A percentile compares a stretch with the other conserved stretches of the same genome.
Conservation (phyloP, 2,113 vertebrate species). For the Tauraco erythrolophus region DNA sequence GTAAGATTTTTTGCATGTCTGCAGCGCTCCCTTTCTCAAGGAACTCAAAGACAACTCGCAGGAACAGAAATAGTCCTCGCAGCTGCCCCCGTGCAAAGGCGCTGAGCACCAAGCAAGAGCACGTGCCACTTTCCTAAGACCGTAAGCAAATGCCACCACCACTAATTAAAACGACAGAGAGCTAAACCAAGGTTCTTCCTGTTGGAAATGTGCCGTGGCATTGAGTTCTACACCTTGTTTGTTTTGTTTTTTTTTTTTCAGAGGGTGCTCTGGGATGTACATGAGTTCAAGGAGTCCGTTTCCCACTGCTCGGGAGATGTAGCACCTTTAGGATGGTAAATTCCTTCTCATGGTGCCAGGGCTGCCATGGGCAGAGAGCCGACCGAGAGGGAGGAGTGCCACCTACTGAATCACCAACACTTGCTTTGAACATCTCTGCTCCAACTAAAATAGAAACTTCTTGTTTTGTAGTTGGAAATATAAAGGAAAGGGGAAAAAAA, state of each 20-base stretch:
- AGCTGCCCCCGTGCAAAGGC: not conserved
- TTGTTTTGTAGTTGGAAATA: slow-evolving; percentile 37
- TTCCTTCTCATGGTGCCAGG: rapidly evolving
- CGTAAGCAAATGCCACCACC: rapidly evolving
- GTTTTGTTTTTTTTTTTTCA: not conserved
- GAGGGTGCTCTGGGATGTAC: not conserved
- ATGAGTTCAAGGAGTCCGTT: rapidly evolving
- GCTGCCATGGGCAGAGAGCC: not conserved
- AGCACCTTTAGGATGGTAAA: not conserved
- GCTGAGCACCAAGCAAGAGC: not conserved
- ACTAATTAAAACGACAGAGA: rapidly evolving
- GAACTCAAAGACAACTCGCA: not conserved
- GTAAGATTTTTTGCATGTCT: not conserved
- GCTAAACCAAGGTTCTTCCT: rapidly evolving
- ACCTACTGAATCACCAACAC: slow-evolving; percentile 26
- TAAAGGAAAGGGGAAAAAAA: not conserved
- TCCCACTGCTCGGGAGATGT: rapidly evolving
- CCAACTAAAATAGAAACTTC: not conserved
- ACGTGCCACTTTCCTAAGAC: rapidly evolving
- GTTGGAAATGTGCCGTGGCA: rapidly evolving
- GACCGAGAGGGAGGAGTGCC: slow-evolving; percentile 45
- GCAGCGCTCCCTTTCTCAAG: not conserved
- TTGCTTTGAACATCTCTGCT: not conserved
- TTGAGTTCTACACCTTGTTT: not conserved
- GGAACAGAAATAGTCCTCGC: not conserved